Conservation (phyloP, 2,797 vertebrate species). For the Melanotaenia maccullochi region DNA sequence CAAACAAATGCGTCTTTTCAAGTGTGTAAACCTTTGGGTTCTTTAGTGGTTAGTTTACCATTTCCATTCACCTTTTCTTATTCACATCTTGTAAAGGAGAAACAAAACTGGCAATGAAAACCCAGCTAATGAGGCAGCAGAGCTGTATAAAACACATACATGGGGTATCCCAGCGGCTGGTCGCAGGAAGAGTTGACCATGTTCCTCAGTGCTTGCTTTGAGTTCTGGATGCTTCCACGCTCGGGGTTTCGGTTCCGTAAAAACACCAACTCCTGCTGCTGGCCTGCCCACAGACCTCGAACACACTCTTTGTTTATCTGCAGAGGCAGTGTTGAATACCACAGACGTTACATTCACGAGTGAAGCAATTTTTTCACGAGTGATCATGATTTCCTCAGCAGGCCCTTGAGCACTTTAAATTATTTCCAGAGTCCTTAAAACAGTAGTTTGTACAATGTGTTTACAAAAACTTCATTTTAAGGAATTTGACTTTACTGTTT, state of each 20-base stretch:
- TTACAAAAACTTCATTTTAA: not conserved
- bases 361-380: too few species aligned
- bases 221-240: slow-evolving; percentile 98
- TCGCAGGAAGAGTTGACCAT: slow-evolving; percentile 98
- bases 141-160: slow-evolving; percentile 81
- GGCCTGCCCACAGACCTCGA: slow-evolving; percentile 95
- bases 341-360: not conserved
- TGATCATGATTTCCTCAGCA: not conserved
- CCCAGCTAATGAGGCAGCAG: not conserved
- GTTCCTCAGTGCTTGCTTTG: slow-evolving; percentile 95
- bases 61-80: too few species aligned
- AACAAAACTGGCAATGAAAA: not conserved
- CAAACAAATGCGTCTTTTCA: too few species aligned
- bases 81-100: too few species aligned
- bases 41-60: too few species aligned
- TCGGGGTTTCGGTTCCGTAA: slow-evolving; percentile 96
- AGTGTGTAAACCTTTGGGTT: too few species aligned
- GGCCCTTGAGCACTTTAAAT: not conserved
- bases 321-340: not conserved
- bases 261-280: slow-evolving; percentile 97
- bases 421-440: too few species aligned
- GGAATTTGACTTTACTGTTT: not conserved
- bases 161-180: slow-evolving; percentile 97
- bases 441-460: not conserved
- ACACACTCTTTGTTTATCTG: slow-evolving; percentile 98